Evolutionary conservation across 2,888 invertebrate species (phyloP).

Genomic region (Bombyx huttoni): DNA sequence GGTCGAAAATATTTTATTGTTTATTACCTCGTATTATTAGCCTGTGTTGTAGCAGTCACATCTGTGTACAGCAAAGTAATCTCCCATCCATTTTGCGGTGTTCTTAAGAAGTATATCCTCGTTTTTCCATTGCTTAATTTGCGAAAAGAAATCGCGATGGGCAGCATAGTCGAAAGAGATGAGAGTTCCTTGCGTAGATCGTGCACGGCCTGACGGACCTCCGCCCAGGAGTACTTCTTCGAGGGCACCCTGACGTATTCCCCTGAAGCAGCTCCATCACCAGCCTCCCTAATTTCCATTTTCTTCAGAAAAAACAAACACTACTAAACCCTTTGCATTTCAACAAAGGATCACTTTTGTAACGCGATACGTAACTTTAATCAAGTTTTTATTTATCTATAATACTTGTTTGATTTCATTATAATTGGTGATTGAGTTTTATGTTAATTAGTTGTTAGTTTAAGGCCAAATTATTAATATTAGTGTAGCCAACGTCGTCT

Average conservation of each 20-base stretch:
- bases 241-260: conserved; percentile 42
- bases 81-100: conserved; percentile 90
- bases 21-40: conserved; percentile 59
- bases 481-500: background rate
- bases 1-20: background rate
- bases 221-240: conserved; percentile 80
- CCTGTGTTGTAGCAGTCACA: conserved; percentile 76
- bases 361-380: background rate
- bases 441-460: background rate
- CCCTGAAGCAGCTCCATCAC: conserved; percentile 56
- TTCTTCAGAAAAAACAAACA: conserved; percentile 14
- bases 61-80: conserved; percentile 90
- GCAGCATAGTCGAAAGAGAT: conserved; percentile 84
- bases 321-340: background rate
- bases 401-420: conserved; percentile 17
- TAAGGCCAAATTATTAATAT: background rate
- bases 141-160: conserved; percentile 86
- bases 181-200: conserved; percentile 85
- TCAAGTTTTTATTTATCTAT: conserved; percentile 6
- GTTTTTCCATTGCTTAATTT: conserved; percentile 83
- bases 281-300: conserved; percentile 63
- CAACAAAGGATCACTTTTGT: background rate
- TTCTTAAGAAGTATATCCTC: conserved; percentile 91
- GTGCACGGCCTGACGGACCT: conserved; percentile 83
- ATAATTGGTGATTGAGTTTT: conserved; percentile 13